Evolutionary conservation across 2,113 vertebrate species (phyloP).

Genomic region (Monarcha castaneiventris): DNA sequence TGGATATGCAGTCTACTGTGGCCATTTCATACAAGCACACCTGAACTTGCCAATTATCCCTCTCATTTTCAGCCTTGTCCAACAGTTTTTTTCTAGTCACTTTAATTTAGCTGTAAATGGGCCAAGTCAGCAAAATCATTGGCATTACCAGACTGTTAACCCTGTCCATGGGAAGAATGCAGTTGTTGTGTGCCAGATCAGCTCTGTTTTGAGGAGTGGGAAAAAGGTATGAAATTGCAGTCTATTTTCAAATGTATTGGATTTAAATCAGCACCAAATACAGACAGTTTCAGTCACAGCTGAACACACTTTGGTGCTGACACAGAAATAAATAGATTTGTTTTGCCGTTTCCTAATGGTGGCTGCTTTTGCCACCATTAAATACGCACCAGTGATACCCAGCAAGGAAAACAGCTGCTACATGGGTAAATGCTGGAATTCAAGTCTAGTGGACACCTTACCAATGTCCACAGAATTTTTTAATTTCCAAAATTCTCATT

Average conservation of each 20-base stretch:
- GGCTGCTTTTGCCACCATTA: not conserved
- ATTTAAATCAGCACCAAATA: not conserved
- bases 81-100: not conserved
- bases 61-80: not conserved
- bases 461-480: not conserved
- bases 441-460: not conserved
- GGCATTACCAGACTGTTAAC: not conserved
- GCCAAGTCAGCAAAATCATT: not conserved
- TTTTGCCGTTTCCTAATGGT: not conserved
- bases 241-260: not conserved
- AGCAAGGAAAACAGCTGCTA: not conserved
- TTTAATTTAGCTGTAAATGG: not conserved
- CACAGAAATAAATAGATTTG: not conserved
- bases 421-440: not conserved
- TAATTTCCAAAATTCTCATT: not conserved
- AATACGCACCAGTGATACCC: not conserved
- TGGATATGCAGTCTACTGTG: not conserved
- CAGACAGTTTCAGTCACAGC: not conserved
- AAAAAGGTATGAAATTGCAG: not conserved
- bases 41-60: not conserved
- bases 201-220: not conserved
- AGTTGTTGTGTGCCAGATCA: not conserved
- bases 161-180: not conserved
- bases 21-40: not conserved
- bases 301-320: not conserved